Evolutionary conservation across 92 coral and sea anemone species (phyloP), one percentile per base, ranked within the genome.

Genomic region (Zoanthus sansibaricus): DNA sequence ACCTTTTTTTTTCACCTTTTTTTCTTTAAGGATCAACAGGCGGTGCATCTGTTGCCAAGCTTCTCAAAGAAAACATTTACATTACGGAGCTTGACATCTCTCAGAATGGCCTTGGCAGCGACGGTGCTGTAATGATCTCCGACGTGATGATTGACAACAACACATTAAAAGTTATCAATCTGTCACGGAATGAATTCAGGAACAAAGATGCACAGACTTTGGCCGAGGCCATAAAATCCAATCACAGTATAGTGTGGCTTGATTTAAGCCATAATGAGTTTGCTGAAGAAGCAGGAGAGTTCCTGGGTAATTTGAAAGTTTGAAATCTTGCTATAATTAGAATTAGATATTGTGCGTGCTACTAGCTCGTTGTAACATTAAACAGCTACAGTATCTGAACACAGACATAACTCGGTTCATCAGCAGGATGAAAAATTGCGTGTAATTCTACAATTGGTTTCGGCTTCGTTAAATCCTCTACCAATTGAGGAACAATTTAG

Each of bases 211-310:
- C 98, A 1, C 71, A 72, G 2, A 54, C 83, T 12, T 69, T 94
- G 51, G 84, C 98, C 12, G 98, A 93, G 69, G 94, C 90, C 30
- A 79, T 94, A 32, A 88, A 82, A 30, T 75, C 58, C 54, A 94
- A 94, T 54, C 96, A 87, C 83, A 80, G 93, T 11, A 55, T 94
- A n/a, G 48, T 68, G 17, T 83, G 88, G 86, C 89, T 94, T 30
- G 94, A 93, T 45, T 79, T 94, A 78, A 94, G 98, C 71, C 94
- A 92, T 64, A 94, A 94, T 66, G 94, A 86, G 59, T 94, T 94
- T 78, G 96, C 88, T 10, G 98, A 93, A 68, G 96, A 94, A 25
- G 93, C 96, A 8, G 98, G 98, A 37, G 59, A 71, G 42, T 59
- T 71, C 73, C 77, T 94, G 75, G 98, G 98, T 94, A 86, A 68